A percentile compares a stretch with the other conserved stretches of the same genome.
phyloP scores from a whole-genome alignment of 2,888 invertebrate genomes.

The Theristus sp. region DNA sequence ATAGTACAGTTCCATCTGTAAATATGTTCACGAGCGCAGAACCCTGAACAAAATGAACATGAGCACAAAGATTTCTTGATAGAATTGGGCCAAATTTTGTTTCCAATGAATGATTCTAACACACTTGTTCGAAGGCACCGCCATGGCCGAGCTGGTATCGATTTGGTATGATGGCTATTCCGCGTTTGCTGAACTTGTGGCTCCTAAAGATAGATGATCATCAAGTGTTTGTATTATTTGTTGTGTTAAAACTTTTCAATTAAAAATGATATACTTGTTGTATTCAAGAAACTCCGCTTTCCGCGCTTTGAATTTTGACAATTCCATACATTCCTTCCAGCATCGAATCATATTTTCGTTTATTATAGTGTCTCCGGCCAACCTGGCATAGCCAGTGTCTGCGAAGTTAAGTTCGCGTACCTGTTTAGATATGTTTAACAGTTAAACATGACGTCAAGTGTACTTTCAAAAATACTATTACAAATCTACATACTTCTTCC shows the following conservation, averaged over 20 bases:
- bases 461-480: background rate
- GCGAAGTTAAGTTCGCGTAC: constrained; percentile 51
- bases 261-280: too few relatives aligned
- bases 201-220: constrained; percentile 43
- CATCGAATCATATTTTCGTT: constrained; percentile 39
- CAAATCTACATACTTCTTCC: constrained; percentile 40
- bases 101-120: background rate
- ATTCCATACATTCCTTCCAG: constrained; percentile 55
- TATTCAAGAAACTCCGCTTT: constrained; percentile 45
- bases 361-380: constrained; percentile 1
- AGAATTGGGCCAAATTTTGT: background rate
- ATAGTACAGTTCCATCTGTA: constrained; percentile 56
- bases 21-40: constrained; percentile 70
- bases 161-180: constrained; percentile 58
- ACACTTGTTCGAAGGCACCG: constrained; percentile 36
- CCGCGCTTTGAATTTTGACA: constrained; percentile 46
- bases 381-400: constrained; percentile 5
- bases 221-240: too few relatives aligned
- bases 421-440: constrained; percentile 19
- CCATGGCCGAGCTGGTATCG: constrained; percentile 54
- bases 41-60: constrained; percentile 32
- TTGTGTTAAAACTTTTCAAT: too few relatives aligned
- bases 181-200: constrained; percentile 68
- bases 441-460: background rate
- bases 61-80: background rate